These are phyloP conservation scores for Galleria mellonella DNA, from an alignment of 1,140 invertebrate genomes.

Conservation along the genomic window DNA sequence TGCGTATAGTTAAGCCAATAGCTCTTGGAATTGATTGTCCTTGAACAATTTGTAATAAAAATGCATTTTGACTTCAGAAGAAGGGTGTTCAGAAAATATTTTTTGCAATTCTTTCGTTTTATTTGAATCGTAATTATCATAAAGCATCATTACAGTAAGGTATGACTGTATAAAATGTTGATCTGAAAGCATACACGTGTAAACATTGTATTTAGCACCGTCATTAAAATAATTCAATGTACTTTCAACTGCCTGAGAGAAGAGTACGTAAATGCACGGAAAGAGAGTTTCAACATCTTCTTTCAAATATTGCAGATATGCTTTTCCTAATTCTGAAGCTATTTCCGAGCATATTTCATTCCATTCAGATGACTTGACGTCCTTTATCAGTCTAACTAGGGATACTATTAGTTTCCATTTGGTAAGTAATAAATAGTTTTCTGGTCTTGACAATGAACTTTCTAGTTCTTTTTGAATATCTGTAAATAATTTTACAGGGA, in stretches of 20 bases:
- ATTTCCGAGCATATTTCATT: constrained; percentile 14
- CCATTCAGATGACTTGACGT: constrained; percentile 20
- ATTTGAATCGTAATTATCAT: constrained; percentile 6
- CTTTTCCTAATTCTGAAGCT: constrained; percentile 20
- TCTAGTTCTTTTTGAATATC: constrained; percentile 27
- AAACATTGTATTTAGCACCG: constrained; percentile 9
- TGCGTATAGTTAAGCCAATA: too few relatives aligned
- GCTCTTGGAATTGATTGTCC: too few relatives aligned
- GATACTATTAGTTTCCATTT: constrained; percentile 28
- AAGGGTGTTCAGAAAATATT: constrained; percentile 23
- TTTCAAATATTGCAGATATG: constrained; percentile 25
- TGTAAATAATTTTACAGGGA: constrained; percentile 30
- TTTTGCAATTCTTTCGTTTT: constrained; percentile 14
- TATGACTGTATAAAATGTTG: constrained; percentile 26
- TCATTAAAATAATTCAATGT: neutral
- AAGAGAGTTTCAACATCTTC: constrained; percentile 31
- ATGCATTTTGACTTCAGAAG: constrained; percentile 43
- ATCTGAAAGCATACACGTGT: constrained; percentile 12
- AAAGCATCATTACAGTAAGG: constrained; percentile 18
- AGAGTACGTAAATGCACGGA: constrained; percentile 34
- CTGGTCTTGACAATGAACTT: constrained; percentile 16
- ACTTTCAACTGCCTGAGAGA: constrained; percentile 1
- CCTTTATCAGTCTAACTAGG: constrained; percentile 19
- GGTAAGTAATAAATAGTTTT: constrained; percentile 35
- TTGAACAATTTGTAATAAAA: constrained; percentile 17